phyloP scores from a whole-genome alignment of 2,888 invertebrate genomes.

The Erebia aethiops region DNA sequence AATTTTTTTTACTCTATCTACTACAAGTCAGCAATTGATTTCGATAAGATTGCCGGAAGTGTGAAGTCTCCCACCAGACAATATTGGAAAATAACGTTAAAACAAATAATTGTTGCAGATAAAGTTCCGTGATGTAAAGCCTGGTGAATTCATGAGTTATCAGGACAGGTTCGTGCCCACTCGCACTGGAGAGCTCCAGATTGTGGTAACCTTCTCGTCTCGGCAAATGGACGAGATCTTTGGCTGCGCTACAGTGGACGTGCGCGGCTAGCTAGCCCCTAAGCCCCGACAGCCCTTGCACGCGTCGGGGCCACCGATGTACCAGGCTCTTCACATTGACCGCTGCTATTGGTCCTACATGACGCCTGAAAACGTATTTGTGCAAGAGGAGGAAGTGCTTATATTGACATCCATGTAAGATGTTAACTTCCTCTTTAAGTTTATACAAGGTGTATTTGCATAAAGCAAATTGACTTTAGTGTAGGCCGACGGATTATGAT shows the following conservation, averaged over 20 bases:
- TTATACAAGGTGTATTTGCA: conserved; percentile 35
- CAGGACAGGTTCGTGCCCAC: conserved; percentile 84
- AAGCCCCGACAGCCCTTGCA: conserved; percentile 70
- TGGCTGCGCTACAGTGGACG: conserved; percentile 81
- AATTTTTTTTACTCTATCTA: not conserved
- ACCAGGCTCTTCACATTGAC: conserved; percentile 66
- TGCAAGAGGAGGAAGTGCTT: conserved; percentile 73
- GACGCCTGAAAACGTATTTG: conserved; percentile 68
- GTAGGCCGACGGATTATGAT: conserved; percentile 10
- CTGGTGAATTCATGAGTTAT: conserved; percentile 84
- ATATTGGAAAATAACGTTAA: not conserved
- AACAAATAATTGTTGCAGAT: conserved; percentile 54
- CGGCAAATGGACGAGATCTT: conserved; percentile 85
- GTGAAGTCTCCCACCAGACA: no score
- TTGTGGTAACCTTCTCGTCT: conserved; percentile 86
- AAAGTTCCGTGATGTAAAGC: conserved; percentile 84
- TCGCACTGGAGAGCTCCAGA: conserved; percentile 83
- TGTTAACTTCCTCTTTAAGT: conserved; percentile 33
- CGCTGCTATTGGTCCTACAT: conserved; percentile 64
- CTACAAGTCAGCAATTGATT: no score
- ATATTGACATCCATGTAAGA: conserved; percentile 64
- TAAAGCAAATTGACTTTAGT: conserved; percentile 14
- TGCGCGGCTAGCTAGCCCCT: conserved; percentile 78
- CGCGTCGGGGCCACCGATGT: conserved; percentile 70
- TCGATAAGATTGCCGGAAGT: no score